A percentile compares a stretch with the other conserved stretches of the same genome.
These are phyloP conservation scores for Linyphia triangularis DNA, from an alignment of 2,888 invertebrate species.

Conservation along the genomic window DNA sequence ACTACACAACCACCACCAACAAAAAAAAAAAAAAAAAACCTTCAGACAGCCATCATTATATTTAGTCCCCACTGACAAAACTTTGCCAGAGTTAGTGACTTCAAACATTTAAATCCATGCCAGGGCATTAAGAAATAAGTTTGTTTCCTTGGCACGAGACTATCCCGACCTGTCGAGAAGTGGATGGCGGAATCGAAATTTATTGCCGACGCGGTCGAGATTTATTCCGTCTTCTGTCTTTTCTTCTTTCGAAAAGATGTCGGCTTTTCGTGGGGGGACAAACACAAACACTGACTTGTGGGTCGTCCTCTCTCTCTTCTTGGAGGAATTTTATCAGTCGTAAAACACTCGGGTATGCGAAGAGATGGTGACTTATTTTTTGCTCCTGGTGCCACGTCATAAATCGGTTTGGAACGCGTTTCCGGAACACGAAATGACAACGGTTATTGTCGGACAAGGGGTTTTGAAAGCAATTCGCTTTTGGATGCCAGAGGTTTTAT, in stretches of 20 bases:
- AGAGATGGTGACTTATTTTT: conserved; percentile 29
- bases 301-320: not conserved
- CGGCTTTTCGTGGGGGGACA: conserved; percentile 7
- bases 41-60: conserved; percentile 38
- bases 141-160: conserved; percentile 48
- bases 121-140: conserved; percentile 65
- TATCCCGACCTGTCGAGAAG: conserved; percentile 25
- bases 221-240: conserved; percentile 27
- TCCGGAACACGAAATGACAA: conserved; percentile 23
- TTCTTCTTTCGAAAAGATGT: conserved; percentile 4
- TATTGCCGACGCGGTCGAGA: conserved; percentile 41
- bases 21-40: not conserved
- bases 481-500: not conserved
- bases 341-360: conserved; percentile 6
- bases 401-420: conserved; percentile 32
- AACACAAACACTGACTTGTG: conserved; percentile 18
- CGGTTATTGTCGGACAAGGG: conserved; percentile 35
- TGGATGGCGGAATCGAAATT: conserved; percentile 31
- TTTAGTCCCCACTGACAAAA: conserved; percentile 44
- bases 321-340: conserved; percentile 61
- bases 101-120: conserved; percentile 65
- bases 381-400: conserved; percentile 17
- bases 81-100: conserved; percentile 26
- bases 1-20: conserved; percentile 10
- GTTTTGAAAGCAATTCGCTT: conserved; percentile 15